Evolutionary conservation across 2,888 invertebrate genomes (phyloP).

Genomic region (Epistrophe eligans): DNA sequence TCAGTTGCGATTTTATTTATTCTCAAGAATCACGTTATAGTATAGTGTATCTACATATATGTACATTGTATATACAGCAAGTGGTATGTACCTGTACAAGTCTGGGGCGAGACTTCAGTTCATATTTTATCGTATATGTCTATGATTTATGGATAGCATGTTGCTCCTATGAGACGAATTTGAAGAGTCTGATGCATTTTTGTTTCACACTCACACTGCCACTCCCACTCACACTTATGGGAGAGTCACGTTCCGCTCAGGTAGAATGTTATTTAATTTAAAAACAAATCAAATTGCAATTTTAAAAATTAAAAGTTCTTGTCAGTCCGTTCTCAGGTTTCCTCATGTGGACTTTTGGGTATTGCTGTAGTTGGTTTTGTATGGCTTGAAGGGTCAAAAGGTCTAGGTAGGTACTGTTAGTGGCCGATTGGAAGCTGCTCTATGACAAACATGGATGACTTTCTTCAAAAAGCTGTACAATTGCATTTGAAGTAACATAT

Average conservation of each 20-base stretch:
- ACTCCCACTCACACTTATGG: slow-evolving; percentile 28
- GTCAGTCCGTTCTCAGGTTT: slow-evolving; percentile 24
- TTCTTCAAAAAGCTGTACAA: neutral
- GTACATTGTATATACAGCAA: no score
- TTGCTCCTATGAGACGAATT: neutral
- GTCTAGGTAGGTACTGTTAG: neutral
- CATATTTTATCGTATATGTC: neutral
- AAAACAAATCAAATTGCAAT: slow-evolving; percentile 74
- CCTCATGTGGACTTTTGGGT: slow-evolving; percentile 22
- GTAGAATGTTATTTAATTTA: slow-evolving; percentile 72
- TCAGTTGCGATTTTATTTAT: no score
- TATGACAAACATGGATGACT: neutral
- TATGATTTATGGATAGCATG: neutral
- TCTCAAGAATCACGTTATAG: no score
- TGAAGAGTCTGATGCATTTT: slow-evolving; percentile 42
- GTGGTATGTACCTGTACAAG: no score
- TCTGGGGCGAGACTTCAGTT: neutral
- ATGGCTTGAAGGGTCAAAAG: slow-evolving; percentile 5
- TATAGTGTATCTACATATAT: no score
- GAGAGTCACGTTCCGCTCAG: slow-evolving; percentile 58
- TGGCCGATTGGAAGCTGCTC: neutral
- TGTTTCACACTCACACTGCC: slow-evolving; percentile 49
- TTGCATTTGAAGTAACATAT: no score
- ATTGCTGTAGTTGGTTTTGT: neutral
- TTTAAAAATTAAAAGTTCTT: slow-evolving; percentile 73